phyloP scores from a whole-genome alignment of 1,140 invertebrate species.

The Diabrotica undecimpunctata region DNA sequence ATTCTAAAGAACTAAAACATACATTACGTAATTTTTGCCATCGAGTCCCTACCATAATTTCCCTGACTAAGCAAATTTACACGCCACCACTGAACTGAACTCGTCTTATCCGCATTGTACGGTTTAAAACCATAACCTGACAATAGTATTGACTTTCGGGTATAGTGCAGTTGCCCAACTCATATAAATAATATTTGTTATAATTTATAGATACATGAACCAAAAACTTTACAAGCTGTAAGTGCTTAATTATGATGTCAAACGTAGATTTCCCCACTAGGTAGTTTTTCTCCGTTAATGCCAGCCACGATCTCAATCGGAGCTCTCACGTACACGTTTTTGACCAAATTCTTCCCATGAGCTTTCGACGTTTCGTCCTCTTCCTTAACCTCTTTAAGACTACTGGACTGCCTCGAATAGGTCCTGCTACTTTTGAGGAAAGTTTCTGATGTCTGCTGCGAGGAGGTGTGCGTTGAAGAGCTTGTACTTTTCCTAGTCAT shows the following conservation, averaged over 20 bases:
- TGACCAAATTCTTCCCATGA: constrained; percentile 21
- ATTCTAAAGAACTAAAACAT: no score
- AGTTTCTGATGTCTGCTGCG: constrained; percentile 43
- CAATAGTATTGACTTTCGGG: no score
- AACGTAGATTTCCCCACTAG: constrained; percentile 39
- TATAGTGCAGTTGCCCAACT: no score
- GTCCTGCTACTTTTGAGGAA: constrained; percentile 37
- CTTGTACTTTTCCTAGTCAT: constrained; percentile 44
- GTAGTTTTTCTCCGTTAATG: constrained; percentile 30
- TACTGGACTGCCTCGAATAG: constrained; percentile 33
- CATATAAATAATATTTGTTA: no score
- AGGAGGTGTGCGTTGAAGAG: constrained; percentile 42
- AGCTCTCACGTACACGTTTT: constrained; percentile 34
- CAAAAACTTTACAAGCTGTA: no score
- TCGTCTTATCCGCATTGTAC: no score
- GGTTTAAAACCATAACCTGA: no score
- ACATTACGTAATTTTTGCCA: no score
- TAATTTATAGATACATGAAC: no score
- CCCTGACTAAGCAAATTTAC: no score
- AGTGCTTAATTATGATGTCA: constrained; percentile 12
- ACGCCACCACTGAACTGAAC: no score
- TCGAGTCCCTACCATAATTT: no score
- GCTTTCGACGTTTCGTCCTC: constrained; percentile 23
- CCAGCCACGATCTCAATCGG: constrained; percentile 28
- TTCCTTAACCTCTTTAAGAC: constrained; percentile 40